Conservation (phyloP, 2,113 vertebrate species). For the Zosterops borbonicus region DNA sequence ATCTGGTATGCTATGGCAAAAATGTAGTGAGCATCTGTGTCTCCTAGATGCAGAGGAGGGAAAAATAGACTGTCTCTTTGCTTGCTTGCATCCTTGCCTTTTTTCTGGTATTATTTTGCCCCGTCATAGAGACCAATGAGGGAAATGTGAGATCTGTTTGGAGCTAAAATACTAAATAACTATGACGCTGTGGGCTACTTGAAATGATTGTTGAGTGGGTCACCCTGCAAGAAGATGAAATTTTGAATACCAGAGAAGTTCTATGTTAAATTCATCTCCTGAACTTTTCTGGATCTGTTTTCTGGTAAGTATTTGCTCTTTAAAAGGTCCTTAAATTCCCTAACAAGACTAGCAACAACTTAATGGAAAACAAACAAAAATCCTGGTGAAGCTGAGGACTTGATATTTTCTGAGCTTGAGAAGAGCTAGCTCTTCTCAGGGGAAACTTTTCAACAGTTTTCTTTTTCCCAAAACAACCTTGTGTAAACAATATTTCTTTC, state of each 20-base stretch:
- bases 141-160: not conserved
- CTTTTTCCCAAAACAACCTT: too few species aligned
- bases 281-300: not conserved
- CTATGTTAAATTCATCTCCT: not conserved
- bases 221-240: not conserved
- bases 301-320: not conserved
- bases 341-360: not conserved
- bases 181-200: not conserved
- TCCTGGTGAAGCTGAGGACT: not conserved
- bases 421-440: too few species aligned
- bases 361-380: not conserved
- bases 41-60: not conserved
- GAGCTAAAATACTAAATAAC: not conserved
- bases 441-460: too few species aligned
- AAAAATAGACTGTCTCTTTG: not conserved
- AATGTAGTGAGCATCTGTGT: not conserved
- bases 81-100: not conserved
- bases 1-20: not conserved
- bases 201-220: not conserved
- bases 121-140: not conserved
- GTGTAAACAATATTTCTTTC: too few species aligned
- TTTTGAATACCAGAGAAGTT: not conserved
- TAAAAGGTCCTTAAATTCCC: not conserved
- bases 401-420: too few species aligned
- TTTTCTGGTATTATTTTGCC: not conserved